phyloP scores from a whole-genome alignment of 2,888 invertebrate genomes.

The Spodoptera picta region DNA sequence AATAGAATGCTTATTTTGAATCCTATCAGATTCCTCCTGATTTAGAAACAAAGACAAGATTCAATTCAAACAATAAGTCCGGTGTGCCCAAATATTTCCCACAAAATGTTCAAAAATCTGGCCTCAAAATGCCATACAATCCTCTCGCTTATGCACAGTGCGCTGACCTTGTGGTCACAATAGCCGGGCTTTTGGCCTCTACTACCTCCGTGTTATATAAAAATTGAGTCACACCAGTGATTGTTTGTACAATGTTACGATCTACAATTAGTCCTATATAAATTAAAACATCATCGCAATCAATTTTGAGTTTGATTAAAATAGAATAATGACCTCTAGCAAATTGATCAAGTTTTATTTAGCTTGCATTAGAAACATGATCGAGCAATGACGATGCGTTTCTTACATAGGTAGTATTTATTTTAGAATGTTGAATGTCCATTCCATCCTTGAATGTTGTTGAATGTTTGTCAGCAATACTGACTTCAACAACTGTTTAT shows the following conservation, averaged over 20 bases:
- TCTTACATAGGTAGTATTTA: too few relatives aligned
- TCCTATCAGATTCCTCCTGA: slow-evolving; percentile 17
- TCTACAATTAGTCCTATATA: slow-evolving; percentile 37
- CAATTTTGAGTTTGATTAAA: background rate
- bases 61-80: slow-evolving; percentile 30
- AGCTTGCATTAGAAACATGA: too few relatives aligned
- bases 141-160: slow-evolving; percentile 68
- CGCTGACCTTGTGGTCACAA: slow-evolving; percentile 83
- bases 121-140: slow-evolving; percentile 73
- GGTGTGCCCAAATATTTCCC: slow-evolving; percentile 56
- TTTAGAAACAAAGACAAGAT: slow-evolving; percentile 31
- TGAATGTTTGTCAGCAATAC: background rate
- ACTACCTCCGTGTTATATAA: slow-evolving; percentile 57
- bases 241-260: slow-evolving; percentile 48
- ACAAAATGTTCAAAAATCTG: slow-evolving; percentile 69
- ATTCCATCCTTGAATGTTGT: too few relatives aligned
- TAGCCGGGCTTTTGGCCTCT: slow-evolving; percentile 66
- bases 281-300: slow-evolving; percentile 26
- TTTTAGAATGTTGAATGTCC: too few relatives aligned
- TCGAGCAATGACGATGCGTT: too few relatives aligned
- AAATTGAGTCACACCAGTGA: slow-evolving; percentile 56
- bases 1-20: slow-evolving; percentile 4
- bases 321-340: too few relatives aligned
- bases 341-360: too few relatives aligned
- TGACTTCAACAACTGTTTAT: background rate